phyloP scores from a whole-genome alignment of 2,888 invertebrate species.

The Eupithecia vulgata region DNA sequence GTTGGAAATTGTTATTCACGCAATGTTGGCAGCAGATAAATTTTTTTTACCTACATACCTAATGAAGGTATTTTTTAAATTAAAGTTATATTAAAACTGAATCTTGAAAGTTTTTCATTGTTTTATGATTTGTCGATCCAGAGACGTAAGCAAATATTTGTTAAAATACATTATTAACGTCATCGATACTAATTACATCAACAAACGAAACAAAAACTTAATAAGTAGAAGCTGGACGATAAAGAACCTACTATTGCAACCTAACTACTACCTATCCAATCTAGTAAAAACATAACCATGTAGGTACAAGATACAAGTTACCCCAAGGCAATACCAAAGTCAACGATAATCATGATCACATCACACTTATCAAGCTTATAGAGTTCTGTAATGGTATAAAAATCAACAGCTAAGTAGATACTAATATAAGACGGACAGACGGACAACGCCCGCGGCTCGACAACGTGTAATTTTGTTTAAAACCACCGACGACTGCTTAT shows the following conservation, averaged over 20 bases:
- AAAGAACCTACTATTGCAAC: not conserved
- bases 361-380: constrained; percentile 23
- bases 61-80: too few relatives aligned
- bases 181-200: not conserved
- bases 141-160: not conserved
- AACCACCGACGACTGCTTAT: constrained; percentile 30
- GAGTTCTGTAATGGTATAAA: constrained; percentile 25
- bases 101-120: too few relatives aligned
- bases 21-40: not conserved
- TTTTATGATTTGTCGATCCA: too few relatives aligned
- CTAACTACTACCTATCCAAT: not conserved
- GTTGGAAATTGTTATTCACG: too few relatives aligned
- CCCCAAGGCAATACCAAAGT: constrained; percentile 17
- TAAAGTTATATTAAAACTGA: too few relatives aligned
- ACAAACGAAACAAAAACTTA: not conserved
- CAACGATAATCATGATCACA: constrained; percentile 19
- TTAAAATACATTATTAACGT: not conserved
- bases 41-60: too few relatives aligned
- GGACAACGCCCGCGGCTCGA: constrained; percentile 31
- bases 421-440: constrained; percentile 34
- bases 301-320: not conserved
- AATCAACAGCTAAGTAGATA: constrained; percentile 36
- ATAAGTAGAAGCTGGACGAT: not conserved
- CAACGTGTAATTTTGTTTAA: constrained; percentile 38
- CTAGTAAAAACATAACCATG: not conserved